Base-by-base conservation (phyloP, 1,140 invertebrate genomes). In the Helicoverpa zea region DNA sequence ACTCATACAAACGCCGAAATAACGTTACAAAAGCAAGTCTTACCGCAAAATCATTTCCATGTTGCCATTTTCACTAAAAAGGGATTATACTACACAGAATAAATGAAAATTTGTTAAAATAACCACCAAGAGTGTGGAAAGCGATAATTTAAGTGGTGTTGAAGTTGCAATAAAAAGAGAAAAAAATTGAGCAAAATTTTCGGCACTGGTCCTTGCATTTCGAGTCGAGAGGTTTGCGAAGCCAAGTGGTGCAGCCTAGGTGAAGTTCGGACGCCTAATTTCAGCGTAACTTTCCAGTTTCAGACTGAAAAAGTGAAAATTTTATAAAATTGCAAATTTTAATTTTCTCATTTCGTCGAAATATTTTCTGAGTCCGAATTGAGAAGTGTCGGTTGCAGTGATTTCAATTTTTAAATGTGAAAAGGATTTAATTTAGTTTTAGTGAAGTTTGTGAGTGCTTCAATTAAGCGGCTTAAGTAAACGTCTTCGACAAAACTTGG, bases 261-360 rank as follows among this genome's bases (percentile, higher is more conserved):
- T 76, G 56, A 51, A 52, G 9, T 58, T 63, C 7, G 59, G 43
- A 30, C 59, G 0, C 59, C 58, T 64, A 76, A 64, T 76, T 76
- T 64, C 16, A 76, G 59, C 16, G 29, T 1, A 43, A 58, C 70
- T 73, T 73, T n/a, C 3, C 14, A 30, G 18, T 54, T 54, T 4
- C 49, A 11, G 16, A 18, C 14, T n/a, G 16, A 64, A 72, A 72
- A 72, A 9, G 1, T 30, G 23, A 1, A 29, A 30, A 9, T 72
- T 72, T 70, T 70, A 9, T 12, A 47, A 66, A 43, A 43, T 43
- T 30, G 35, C 9, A 66, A 70, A 70, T 70, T 30, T 14, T 14
- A 52, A 12, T 52, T 72, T 68, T 63, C 59, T 18, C 16, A 49
- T 11, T 61, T 61, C 14, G 11, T 13, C 13, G 18, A 61, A 29